phyloP scores from a whole-genome alignment of 2,113 vertebrate genomes.

The Brachyistius frenatus region DNA sequence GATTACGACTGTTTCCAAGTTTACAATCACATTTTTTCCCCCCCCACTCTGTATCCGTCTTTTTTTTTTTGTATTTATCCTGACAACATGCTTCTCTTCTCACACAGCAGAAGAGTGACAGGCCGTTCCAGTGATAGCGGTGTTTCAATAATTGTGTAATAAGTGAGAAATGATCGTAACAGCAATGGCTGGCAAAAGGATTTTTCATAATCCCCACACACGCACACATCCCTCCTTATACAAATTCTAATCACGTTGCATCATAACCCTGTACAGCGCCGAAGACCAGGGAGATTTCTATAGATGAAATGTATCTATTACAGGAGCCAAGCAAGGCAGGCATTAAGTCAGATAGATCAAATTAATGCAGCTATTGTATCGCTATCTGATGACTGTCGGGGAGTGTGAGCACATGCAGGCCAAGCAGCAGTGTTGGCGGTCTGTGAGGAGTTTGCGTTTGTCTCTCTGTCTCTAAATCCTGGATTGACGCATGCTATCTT shows the following conservation, averaged over 20 bases:
- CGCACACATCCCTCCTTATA: slow-evolving; percentile 5
- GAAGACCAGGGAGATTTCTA: background rate
- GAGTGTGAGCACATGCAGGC: slow-evolving; percentile 23
- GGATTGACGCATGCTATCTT: slow-evolving; percentile 89
- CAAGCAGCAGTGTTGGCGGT: slow-evolving; percentile 58
- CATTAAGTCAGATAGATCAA: slow-evolving; percentile 43
- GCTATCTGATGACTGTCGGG: slow-evolving; percentile 41
- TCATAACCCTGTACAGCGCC: slow-evolving; percentile 26
- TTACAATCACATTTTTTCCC: background rate
- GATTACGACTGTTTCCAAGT: background rate
- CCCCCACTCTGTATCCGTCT: too few relatives aligned
- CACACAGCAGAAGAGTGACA: background rate
- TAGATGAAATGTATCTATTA: slow-evolving; percentile 49
- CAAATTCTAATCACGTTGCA: slow-evolving; percentile 56
- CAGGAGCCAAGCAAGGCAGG: slow-evolving; percentile 15
- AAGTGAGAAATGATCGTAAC: slow-evolving; percentile 25
- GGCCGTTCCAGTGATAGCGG: background rate
- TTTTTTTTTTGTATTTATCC: too few relatives aligned
- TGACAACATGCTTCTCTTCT: background rate
- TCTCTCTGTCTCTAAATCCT: slow-evolving; percentile 88
- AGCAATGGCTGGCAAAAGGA: slow-evolving; percentile 23
- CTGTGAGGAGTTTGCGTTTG: slow-evolving; percentile 82
- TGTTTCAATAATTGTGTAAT: slow-evolving; percentile 15
- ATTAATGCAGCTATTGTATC: slow-evolving; percentile 56
- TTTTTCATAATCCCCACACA: slow-evolving; percentile 40